These are phyloP conservation scores for Hydrocynus forskahlii DNA, from an alignment of 2,797 vertebrate genomes.

Conservation along the genomic window DNA sequence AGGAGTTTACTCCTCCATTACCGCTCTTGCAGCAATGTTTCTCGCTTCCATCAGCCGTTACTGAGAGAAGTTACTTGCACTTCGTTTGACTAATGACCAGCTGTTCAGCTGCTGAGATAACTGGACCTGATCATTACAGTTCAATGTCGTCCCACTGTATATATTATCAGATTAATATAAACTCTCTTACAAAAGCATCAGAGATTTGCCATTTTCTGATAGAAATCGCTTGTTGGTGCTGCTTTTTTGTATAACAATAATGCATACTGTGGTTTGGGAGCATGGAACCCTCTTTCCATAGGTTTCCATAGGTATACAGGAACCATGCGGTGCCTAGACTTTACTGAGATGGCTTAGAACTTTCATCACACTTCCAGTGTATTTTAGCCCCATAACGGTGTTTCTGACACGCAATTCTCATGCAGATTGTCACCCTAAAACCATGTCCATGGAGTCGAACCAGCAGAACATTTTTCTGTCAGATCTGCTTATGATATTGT, in stretches of 20 bases:
- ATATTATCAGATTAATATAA: background rate
- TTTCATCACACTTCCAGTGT: no score
- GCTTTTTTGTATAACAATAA: background rate
- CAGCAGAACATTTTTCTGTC: no score
- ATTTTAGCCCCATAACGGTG: no score
- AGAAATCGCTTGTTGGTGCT: background rate
- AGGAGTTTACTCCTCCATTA: background rate
- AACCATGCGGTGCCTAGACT: no score
- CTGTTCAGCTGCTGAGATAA: constrained; percentile 19
- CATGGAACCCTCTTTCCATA: no score
- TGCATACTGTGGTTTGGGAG: background rate
- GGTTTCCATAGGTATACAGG: no score
- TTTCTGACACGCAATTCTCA: no score
- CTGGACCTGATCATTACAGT: constrained; percentile 10
- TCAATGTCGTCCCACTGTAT: constrained; percentile 2
- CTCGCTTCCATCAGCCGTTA: background rate
- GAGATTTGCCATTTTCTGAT: background rate
- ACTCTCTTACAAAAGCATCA: background rate
- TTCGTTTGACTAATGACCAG: constrained; percentile 17
- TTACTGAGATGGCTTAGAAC: no score
- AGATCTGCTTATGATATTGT: no score
- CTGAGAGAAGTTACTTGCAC: constrained; percentile 10
- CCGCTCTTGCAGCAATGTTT: background rate
- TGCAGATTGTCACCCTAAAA: no score
- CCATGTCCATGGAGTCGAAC: no score